Conservation (phyloP, 2,888 invertebrate genomes). For the Abrostola triplasia region DNA sequence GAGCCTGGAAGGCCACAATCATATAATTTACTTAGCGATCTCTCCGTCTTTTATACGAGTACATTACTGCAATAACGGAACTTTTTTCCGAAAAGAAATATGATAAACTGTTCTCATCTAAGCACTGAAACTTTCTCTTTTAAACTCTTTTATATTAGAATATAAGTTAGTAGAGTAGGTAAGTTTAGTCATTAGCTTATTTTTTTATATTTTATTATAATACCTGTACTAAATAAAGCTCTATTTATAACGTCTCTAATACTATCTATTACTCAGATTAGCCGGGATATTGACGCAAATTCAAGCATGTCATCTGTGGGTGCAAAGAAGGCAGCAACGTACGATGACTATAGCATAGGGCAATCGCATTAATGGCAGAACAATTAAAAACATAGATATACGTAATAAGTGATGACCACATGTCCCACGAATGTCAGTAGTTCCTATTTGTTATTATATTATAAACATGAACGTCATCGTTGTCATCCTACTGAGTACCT, state of each 20-base stretch:
- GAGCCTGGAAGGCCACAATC: slow-evolving; percentile 74
- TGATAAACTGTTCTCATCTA: neutral
- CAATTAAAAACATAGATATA: slow-evolving; percentile 59
- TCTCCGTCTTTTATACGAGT: slow-evolving; percentile 67
- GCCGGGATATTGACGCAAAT: slow-evolving; percentile 74
- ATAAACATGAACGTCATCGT: slow-evolving; percentile 40
- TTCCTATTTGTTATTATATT: slow-evolving; percentile 57
- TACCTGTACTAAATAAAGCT: slow-evolving; percentile 3
- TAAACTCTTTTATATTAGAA: no score
- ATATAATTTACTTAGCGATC: slow-evolving; percentile 70
- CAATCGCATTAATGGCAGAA: slow-evolving; percentile 61
- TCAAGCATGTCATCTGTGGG: slow-evolving; percentile 63
- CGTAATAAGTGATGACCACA: slow-evolving; percentile 66
- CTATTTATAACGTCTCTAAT: slow-evolving; percentile 58
- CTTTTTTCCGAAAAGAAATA: slow-evolving; percentile 37
- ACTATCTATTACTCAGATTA: slow-evolving; percentile 73
- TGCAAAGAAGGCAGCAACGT: slow-evolving; percentile 63
- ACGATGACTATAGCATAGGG: slow-evolving; percentile 58
- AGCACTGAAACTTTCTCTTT: slow-evolving; percentile 8
- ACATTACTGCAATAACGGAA: slow-evolving; percentile 60
- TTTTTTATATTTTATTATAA: slow-evolving; percentile 23
- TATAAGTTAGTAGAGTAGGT: no score
- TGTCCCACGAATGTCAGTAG: slow-evolving; percentile 56
- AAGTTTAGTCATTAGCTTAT: slow-evolving; percentile 4
- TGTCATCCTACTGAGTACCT: slow-evolving; percentile 34